A percentile compares a stretch with the other conserved stretches of the same genome.
Conservation (phyloP, 1,140 invertebrate species). For the Magallana angulata region DNA sequence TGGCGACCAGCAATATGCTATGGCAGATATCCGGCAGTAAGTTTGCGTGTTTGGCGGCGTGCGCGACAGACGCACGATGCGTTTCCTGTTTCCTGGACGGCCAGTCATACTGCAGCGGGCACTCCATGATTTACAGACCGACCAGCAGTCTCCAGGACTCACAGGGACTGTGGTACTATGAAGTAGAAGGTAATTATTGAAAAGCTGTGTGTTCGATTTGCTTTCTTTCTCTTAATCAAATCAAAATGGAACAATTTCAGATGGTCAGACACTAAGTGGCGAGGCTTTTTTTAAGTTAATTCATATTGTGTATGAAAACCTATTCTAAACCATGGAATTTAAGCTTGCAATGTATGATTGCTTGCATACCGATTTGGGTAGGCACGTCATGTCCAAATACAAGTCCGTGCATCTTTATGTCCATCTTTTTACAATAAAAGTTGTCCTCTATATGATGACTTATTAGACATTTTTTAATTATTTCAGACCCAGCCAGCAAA, state of each 20-base stretch:
- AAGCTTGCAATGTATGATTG: no score
- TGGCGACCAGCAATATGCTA: background rate
- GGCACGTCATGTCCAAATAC: no score
- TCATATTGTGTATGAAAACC: no score
- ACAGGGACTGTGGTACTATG: background rate
- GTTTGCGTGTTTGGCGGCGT: background rate
- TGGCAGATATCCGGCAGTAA: background rate
- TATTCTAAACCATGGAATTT: no score
- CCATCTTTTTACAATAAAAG: no score
- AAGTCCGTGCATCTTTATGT: no score
- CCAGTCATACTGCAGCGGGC: conserved; percentile 9
- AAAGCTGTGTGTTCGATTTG: no score
- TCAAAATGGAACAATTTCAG: no score
- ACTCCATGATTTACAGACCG: background rate
- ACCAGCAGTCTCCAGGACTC: background rate
- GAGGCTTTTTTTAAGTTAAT: no score
- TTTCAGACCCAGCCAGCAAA: background rate
- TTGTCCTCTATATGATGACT: background rate
- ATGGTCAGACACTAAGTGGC: no score
- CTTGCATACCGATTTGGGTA: no score
- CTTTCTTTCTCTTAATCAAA: no score
- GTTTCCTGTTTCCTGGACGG: background rate
- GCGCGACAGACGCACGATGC: background rate
- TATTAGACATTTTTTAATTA: background rate
- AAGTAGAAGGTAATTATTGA: background rate